Evolutionary conservation across 1,140 invertebrate species (phyloP).

Genomic region (Drosophila sp.): DNA sequence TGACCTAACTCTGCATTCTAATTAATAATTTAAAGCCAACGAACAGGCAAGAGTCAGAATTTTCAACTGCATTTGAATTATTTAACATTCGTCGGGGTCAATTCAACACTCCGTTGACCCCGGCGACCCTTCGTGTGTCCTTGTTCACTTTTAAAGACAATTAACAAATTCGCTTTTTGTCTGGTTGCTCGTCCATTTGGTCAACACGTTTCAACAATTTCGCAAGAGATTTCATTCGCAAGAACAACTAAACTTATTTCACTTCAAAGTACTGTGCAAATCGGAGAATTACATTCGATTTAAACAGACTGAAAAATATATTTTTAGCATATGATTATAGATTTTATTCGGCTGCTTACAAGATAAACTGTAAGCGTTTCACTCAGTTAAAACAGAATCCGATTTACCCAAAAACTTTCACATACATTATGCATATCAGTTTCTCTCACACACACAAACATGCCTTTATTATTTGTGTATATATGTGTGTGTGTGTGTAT

Average conservation of each 20-base stretch:
- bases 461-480: slow-evolving; percentile 1
- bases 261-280: too few relatives aligned
- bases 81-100: slow-evolving; percentile 65
- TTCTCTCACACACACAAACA: slow-evolving; percentile 16
- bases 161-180: slow-evolving; percentile 49
- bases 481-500: slow-evolving; percentile 19
- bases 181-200: slow-evolving; percentile 4
- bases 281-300: too few relatives aligned
- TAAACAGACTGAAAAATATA: too few relatives aligned
- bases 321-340: neutral
- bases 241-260: neutral
- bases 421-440: slow-evolving; percentile 68
- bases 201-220: slow-evolving; percentile 5
- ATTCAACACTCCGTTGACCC: slow-evolving; percentile 31
- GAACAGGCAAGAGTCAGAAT: slow-evolving; percentile 51
- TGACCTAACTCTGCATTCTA: slow-evolving; percentile 62
- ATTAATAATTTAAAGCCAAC: slow-evolving; percentile 72
- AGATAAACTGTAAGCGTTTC: neutral
- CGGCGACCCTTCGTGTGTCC: slow-evolving; percentile 17
- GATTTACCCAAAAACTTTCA: slow-evolving; percentile 55
- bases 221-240: neutral
- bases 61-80: slow-evolving; percentile 71
- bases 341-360: neutral
- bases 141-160: slow-evolving; percentile 50
- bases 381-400: slow-evolving; percentile 18